phyloP scores from a whole-genome alignment of 2,888 invertebrate species.

The Drosophila stalkeri region DNA sequence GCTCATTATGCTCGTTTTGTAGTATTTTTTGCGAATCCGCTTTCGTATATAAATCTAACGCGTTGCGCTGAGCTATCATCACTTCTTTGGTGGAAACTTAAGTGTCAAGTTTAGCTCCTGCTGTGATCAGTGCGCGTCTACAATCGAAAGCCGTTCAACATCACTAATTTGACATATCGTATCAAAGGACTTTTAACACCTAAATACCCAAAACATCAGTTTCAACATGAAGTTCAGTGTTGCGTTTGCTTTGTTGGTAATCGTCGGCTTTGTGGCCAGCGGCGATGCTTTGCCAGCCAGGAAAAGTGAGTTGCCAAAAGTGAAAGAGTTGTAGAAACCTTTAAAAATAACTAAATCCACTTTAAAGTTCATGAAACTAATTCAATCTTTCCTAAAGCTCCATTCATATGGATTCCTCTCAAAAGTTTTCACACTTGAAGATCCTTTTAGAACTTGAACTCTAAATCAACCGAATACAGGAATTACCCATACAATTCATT shows the following conservation, averaged over 20 bases:
- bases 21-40: conserved; percentile 64
- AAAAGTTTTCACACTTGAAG: background rate
- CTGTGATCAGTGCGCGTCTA: conserved; percentile 75
- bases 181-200: conserved; percentile 49
- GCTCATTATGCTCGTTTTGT: conserved; percentile 71
- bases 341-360: no score
- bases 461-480: background rate
- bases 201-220: conserved; percentile 16
- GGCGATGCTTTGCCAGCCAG: conserved; percentile 80
- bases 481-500: background rate
- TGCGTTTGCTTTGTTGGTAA: conserved; percentile 74
- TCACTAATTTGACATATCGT: conserved; percentile 8
- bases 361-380: background rate
- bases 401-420: background rate
- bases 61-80: conserved; percentile 81
- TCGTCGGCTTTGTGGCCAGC: conserved; percentile 77
- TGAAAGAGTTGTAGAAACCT: background rate
- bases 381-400: background rate
- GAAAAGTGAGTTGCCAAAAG: conserved; percentile 76
- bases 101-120: conserved; percentile 85
- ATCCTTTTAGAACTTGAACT: background rate
- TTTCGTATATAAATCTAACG: conserved; percentile 85
- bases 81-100: conserved; percentile 85
- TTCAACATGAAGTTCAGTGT: conserved; percentile 78
- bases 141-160: conserved; percentile 26